Evolutionary conservation across 1,140 invertebrate genomes (phyloP).

Genomic region (Homarus americanus): DNA sequence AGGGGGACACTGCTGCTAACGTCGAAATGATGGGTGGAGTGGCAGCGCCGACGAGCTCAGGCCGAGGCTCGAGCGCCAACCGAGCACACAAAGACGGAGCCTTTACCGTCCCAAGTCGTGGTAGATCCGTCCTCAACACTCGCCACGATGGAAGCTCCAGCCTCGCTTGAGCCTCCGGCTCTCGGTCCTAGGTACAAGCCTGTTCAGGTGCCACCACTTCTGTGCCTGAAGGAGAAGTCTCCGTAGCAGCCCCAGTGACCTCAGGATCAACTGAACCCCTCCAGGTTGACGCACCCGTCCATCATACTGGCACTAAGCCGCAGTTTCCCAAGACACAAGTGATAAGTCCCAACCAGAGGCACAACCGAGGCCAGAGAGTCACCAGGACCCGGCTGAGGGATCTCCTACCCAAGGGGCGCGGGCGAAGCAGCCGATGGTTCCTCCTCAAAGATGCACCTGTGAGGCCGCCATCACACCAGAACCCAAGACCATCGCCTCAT

Average conservation of each 20-base stretch:
- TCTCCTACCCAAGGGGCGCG: slow-evolving; percentile 1
- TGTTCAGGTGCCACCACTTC: not conserved
- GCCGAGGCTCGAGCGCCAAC: not conserved
- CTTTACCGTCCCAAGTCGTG: not conserved
- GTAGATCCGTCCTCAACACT: not conserved
- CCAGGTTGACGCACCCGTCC: not conserved
- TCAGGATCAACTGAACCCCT: not conserved
- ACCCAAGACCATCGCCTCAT: not conserved
- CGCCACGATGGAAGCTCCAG: not conserved
- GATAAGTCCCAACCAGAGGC: not conserved
- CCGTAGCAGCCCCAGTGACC: not conserved
- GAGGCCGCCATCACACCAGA: not conserved
- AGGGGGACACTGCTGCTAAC: not conserved
- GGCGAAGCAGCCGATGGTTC: not conserved
- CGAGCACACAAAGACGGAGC: not conserved
- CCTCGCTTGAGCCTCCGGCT: not conserved
- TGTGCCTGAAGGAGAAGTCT: not conserved
- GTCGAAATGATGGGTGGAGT: slow-evolving; percentile 5
- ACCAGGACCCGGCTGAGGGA: not conserved
- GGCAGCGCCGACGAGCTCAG: not conserved
- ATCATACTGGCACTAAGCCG: not conserved
- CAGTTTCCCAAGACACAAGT: not conserved
- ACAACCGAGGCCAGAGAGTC: slow-evolving; percentile 1
- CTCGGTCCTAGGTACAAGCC: not conserved
- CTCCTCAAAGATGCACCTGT: not conserved